A percentile compares a stretch with the other conserved stretches of the same genome.
These are phyloP conservation scores for Osmoderma eremita DNA, from an alignment of 2,888 invertebrate species.

Conservation along the genomic window DNA sequence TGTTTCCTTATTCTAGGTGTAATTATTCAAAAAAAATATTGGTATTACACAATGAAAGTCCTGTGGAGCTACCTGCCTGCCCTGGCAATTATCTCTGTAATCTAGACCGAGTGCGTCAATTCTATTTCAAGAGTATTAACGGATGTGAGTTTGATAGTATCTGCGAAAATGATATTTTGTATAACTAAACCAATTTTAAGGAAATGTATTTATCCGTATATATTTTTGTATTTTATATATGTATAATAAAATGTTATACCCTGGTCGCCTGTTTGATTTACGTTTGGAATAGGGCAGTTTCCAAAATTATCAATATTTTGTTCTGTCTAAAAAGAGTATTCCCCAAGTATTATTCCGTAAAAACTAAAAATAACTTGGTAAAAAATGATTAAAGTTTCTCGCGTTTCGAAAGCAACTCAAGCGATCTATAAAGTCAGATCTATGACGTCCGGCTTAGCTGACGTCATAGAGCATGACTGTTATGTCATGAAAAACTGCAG, in stretches of 20 bases:
- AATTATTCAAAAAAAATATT: conserved; percentile 67
- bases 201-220: background rate
- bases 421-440: too few species aligned
- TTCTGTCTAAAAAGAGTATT: too few species aligned
- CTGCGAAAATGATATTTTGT: conserved; percentile 63
- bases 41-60: conserved; percentile 79
- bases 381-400: too few species aligned
- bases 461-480: too few species aligned
- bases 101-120: conserved; percentile 66
- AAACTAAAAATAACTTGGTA: too few species aligned
- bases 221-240: conserved; percentile 9
- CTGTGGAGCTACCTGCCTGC: conserved; percentile 76
- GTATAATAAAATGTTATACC: conserved; percentile 2
- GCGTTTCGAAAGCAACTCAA: too few species aligned
- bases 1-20: conserved; percentile 27
- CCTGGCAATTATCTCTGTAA: conserved; percentile 72
- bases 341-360: too few species aligned
- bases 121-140: conserved; percentile 70
- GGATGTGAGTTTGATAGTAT: conserved; percentile 76
- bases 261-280: too few species aligned
- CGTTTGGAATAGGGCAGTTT: too few species aligned
- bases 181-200: background rate
- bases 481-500: too few species aligned
- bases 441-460: too few species aligned
- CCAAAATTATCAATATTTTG: too few species aligned